phyloP scores from a whole-genome alignment of 2,797 vertebrate genomes.

The Falco naumanni region DNA sequence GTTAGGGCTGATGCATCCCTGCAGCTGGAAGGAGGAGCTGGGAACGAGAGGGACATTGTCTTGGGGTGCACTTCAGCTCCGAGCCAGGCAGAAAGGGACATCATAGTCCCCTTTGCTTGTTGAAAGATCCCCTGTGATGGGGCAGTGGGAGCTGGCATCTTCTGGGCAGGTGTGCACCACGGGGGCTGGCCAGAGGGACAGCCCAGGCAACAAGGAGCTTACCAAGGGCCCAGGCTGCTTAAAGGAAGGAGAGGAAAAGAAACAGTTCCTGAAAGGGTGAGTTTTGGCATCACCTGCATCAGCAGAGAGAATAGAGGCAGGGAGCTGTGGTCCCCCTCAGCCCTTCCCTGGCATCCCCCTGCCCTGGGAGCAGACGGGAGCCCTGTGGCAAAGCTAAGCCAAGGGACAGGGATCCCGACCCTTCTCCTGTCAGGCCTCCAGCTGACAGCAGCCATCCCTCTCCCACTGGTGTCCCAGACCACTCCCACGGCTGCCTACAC shows the following conservation, averaged over 20 bases:
- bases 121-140: not conserved
- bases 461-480: conserved; percentile 6
- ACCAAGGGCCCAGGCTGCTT: not conserved
- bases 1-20: not conserved
- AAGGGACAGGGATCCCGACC: not conserved
- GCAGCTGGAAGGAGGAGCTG: not conserved
- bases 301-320: not conserved
- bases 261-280: not conserved
- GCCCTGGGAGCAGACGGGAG: not conserved
- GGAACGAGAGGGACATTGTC: rapidly evolving
- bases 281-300: not conserved
- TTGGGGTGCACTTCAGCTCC: not conserved
- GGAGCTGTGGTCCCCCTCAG: rapidly evolving
- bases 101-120: not conserved
- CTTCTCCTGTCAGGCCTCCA: conserved; percentile 16
- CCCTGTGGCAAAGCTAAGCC: not conserved
- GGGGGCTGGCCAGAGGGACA: not conserved
- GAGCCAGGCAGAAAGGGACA: not conserved
- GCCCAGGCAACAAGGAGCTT: not conserved
- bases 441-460: not conserved
- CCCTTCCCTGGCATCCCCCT: rapidly evolving
- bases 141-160: not conserved
- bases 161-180: not conserved
- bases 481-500: conserved; percentile 44
- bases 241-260: not conserved